phyloP scores from a whole-genome alignment of 2,888 invertebrate species.

The Agriopis aurantiaria region DNA sequence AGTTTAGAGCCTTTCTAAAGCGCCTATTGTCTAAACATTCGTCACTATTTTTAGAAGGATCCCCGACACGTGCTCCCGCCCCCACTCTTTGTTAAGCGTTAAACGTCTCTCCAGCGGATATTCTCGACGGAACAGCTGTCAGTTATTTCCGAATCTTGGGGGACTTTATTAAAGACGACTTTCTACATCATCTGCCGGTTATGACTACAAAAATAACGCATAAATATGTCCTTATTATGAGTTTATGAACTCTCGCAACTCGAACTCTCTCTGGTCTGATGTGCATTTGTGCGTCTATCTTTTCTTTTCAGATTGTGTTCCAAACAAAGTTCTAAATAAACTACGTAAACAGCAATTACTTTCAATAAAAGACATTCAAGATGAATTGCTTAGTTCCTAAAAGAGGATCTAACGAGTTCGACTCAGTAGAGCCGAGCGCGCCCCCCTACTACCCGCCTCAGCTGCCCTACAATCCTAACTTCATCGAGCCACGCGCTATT shows the following conservation, averaged over 20 bases:
- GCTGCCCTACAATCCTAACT: conserved; percentile 78
- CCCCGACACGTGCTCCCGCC: conserved; percentile 58
- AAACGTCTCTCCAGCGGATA: conserved; percentile 70
- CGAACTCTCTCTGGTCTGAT: too few relatives aligned
- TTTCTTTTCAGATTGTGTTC: conserved; percentile 22
- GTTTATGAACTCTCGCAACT: not conserved
- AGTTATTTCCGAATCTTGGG: conserved; percentile 76
- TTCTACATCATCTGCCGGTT: conserved; percentile 46
- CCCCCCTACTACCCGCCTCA: conserved; percentile 71
- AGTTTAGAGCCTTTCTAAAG: conserved; percentile 16
- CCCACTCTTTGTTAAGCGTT: conserved; percentile 58
- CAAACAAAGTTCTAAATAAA: conserved; percentile 9
- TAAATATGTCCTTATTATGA: conserved; percentile 18
- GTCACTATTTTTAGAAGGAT: conserved; percentile 45
- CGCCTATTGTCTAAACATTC: conserved; percentile 43
- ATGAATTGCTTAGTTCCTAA: conserved; percentile 77
- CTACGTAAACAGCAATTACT: conserved; percentile 9
- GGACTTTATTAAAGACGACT: conserved; percentile 65
- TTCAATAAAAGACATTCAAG: conserved; percentile 22
- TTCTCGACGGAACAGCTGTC: conserved; percentile 77
- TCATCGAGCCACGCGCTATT: conserved; percentile 56
- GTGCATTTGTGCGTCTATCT: conserved; percentile 2
- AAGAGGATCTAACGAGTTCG: conserved; percentile 60
- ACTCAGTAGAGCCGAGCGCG: conserved; percentile 64
- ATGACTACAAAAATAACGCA: conserved; percentile 33